A percentile compares a stretch with the other conserved stretches of the same genome.
Evolutionary conservation across 2,113 vertebrate genomes (phyloP).

Genomic region (Silurus asotus): DNA sequence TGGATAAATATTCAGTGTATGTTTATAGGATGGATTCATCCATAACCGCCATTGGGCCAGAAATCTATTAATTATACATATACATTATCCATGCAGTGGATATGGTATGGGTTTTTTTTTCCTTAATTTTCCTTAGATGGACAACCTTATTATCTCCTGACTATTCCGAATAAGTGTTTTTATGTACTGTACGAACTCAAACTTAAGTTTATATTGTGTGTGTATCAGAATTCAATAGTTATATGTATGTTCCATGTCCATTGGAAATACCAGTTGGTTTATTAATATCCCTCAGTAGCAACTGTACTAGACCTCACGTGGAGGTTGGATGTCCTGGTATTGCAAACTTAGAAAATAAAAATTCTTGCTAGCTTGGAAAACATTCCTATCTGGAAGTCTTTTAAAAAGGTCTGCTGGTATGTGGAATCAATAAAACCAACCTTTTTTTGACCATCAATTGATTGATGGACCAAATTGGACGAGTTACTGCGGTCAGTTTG

Average conservation of each 20-base stretch:
- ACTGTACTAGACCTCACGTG: neutral
- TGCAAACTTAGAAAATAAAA: neutral
- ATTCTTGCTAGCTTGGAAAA: neutral
- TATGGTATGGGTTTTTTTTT: neutral
- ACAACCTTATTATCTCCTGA: neutral
- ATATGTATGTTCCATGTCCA: neutral
- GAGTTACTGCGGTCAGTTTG: neutral
- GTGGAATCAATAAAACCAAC: constrained; percentile 1
- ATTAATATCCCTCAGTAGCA: neutral
- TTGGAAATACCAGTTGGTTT: neutral
- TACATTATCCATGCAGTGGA: neutral
- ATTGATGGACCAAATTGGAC: neutral
- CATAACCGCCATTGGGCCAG: neutral
- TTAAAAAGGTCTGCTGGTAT: neutral
- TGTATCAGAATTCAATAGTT: neutral
- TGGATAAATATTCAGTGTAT: too few species aligned
- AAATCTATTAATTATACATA: neutral
- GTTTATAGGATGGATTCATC: too few species aligned
- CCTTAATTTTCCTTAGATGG: too few species aligned
- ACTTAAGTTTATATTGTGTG: neutral
- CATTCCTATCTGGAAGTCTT: neutral
- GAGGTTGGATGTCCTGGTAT: neutral
- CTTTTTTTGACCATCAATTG: neutral
- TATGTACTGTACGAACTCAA: neutral
- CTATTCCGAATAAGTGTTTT: neutral